Percentiles rank a stretch among this genome's conserved stretches.
These are phyloP conservation scores for Xenopus tropicalis DNA, from an alignment of 2,113 vertebrate species.

Conservation along the genomic window UCB_Xtro_10.0 CM004443.2:55770501-55771000, in stretches of 20 bases:
- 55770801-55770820: too few species aligned
- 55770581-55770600: conserved; percentile 11
- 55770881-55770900: too few species aligned
- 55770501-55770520: not conserved
- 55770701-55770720: not conserved
- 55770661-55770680: not conserved
- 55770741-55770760: not conserved
- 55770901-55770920: too few species aligned
- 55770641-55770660: conserved; percentile 19
- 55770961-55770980: too few species aligned
- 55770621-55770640: conserved; percentile 13
- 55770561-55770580: conserved; percentile 32
- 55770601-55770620: conserved; percentile 20
- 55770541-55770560: conserved; percentile 1
- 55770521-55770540: not conserved
- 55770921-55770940: too few species aligned
- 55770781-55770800: too few species aligned
- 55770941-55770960: too few species aligned
- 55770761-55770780: too few species aligned
- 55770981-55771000: too few species aligned
- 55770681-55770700: not conserved
- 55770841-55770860: too few species aligned
- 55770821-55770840: too few species aligned
- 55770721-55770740: conserved; percentile 2
- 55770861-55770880: too few species aligned